Evolutionary conservation across 1,140 invertebrate species (phyloP).

Genomic region (Bombyx mandarina): DNA sequence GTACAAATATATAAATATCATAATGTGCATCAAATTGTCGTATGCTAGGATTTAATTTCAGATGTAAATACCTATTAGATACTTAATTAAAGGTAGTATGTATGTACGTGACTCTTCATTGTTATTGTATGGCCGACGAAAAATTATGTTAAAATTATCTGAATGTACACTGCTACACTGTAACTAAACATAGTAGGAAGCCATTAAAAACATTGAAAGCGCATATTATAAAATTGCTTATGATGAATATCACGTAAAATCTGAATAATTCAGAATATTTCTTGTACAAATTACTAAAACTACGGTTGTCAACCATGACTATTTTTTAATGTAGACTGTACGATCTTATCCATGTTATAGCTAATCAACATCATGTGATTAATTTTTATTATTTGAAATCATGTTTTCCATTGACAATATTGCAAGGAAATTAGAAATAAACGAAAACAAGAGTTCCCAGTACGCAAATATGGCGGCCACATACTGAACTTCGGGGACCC

Average conservation of each 20-base stretch:
- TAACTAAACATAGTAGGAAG: background rate
- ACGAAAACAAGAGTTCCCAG: constrained; percentile 51
- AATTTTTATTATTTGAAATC: background rate
- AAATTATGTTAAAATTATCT: constrained; percentile 1
- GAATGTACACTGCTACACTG: constrained; percentile 6
- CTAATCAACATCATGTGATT: constrained; percentile 1
- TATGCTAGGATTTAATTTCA: too few relatives aligned
- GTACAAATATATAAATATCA: too few relatives aligned
- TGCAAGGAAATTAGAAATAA: constrained; percentile 10
- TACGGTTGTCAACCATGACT: too few relatives aligned
- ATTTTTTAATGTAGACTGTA: too few relatives aligned
- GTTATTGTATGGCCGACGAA: constrained; percentile 33
- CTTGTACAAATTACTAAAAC: too few relatives aligned
- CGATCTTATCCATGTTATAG: background rate
- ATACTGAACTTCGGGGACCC: constrained; percentile 53
- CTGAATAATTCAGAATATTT: too few relatives aligned
- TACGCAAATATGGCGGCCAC: constrained; percentile 68
- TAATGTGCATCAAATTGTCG: too few relatives aligned
- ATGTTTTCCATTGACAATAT: constrained; percentile 4
- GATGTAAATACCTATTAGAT: too few relatives aligned
- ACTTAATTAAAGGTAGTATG: background rate
- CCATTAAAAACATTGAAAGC: background rate
- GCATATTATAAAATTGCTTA: background rate
- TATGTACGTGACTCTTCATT: constrained; percentile 27
- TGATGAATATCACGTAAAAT: too few relatives aligned